A percentile compares a stretch with the other conserved stretches of the same genome.
Conservation (phyloP, 2,113 vertebrate genomes). For the Dasyprocta punctata region DNA sequence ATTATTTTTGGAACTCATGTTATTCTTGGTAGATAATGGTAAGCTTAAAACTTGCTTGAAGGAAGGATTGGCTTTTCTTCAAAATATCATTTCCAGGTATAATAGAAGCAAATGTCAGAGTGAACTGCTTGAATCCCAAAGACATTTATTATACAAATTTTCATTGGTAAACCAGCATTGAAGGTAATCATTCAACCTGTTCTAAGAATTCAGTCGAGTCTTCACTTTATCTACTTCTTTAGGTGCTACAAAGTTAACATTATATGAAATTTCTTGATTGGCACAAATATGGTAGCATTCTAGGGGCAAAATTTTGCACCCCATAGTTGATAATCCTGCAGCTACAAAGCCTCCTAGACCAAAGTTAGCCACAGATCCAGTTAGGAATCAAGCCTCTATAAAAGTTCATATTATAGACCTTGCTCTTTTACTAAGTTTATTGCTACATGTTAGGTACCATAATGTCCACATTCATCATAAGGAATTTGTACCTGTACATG, state of each 20-base stretch:
- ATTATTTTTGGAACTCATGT: slow-evolving; percentile 46
- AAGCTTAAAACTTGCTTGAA: neutral
- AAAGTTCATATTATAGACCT: neutral
- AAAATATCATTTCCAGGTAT: neutral
- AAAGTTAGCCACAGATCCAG: neutral
- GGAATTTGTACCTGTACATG: neutral
- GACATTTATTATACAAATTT: neutral
- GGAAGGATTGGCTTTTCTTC: neutral
- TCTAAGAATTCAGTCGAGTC: neutral
- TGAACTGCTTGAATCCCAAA: neutral
- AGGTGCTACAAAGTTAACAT: neutral
- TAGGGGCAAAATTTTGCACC: neutral
- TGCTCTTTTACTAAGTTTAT: too few species aligned
- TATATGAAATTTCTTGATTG: neutral
- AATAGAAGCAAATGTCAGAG: neutral
- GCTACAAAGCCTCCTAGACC: neutral
- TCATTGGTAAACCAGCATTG: neutral
- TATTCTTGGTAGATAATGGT: slow-evolving; percentile 37
- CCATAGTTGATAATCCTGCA: neutral
- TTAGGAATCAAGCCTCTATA: neutral
- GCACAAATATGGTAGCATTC: neutral
- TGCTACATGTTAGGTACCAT: too few species aligned
- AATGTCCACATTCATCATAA: neutral
- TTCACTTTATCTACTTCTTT: neutral
- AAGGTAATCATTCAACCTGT: neutral